phyloP scores from a whole-genome alignment of 2,888 invertebrate genomes.

The Lepidochitona cinerea region DNA sequence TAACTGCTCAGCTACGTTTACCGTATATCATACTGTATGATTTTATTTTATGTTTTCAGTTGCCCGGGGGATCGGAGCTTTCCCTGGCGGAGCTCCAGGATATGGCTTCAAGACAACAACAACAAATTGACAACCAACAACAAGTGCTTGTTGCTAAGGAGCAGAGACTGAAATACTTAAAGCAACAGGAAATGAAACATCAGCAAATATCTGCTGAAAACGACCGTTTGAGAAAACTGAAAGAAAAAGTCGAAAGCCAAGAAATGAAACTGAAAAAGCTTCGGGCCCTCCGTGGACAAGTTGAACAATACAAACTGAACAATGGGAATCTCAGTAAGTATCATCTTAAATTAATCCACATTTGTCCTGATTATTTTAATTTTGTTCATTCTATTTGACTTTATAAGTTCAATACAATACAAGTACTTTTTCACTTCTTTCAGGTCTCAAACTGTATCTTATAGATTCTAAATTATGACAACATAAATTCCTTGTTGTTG shows the following conservation, averaged over 20 bases:
- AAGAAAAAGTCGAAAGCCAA: conserved; percentile 94
- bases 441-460: too few species aligned
- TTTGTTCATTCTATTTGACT: too few species aligned
- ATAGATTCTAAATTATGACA: too few species aligned
- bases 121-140: conserved; percentile 97
- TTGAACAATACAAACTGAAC: conserved; percentile 91
- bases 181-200: conserved; percentile 88
- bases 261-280: conserved; percentile 93
- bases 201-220: conserved; percentile 82
- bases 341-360: too few species aligned
- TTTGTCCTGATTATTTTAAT: too few species aligned
- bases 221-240: conserved; percentile 86
- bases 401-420: too few species aligned
- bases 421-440: too few species aligned
- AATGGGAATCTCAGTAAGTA: conserved; percentile 65
- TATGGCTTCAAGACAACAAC: conserved; percentile 97
- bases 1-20: too few species aligned
- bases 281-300: conserved; percentile 92
- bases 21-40: background rate
- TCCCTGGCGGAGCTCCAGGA: conserved; percentile 93
- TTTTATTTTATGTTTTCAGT: background rate
- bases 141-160: conserved; percentile 90
- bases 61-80: conserved; percentile 59
- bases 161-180: conserved; percentile 92
- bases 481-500: too few species aligned